Base-by-base conservation (phyloP, 2,888 invertebrate genomes). In the Drosophila quinaria region DNA sequence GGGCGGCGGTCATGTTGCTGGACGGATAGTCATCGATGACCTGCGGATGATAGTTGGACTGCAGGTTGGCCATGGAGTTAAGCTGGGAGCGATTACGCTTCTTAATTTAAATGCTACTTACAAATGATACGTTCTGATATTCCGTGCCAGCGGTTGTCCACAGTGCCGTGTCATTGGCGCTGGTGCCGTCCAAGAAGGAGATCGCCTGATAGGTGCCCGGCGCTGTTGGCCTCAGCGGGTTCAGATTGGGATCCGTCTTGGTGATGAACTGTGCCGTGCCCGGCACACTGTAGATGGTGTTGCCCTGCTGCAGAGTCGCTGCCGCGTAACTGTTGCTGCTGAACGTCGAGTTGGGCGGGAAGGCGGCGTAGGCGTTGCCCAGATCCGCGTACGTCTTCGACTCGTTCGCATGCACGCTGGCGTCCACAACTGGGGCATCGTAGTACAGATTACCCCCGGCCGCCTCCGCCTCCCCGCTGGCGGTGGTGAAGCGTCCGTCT, bases 381-480 rank as follows among this genome's bases (percentile, higher is more conserved):
- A 92, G 68, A 70, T 92, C 92, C 11, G 92, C 92, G 59, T 92
- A 92, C 0, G 92, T 92, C 74, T 92, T 92, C 1, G 87, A 71
- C 75, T 93, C 93, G 50, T 89, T 90, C 8, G 79, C 68, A 70
- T 91, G 91, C 2, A 85, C 75, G 10, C 75, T 87, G 42, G 90
- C 84, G 54, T 92, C 92, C 3, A 90, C 87, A 6, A 91, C 88
- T 1, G 87, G 61, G 0, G 80, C 62, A 17, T 92, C 91, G 54
- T 90, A 92, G 69, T 90, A 91, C 13, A 80, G 31, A 37, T 52
- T 82, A 3, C 66, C 50, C 15, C 68, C 51, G 9, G 68, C 9
- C 4, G 61, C 44, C 1, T 76, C 71, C 19, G 52, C 46, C 19
- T 80, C 80, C 0, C 64, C 69, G 17, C 65, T 77, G 33, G 67